Percentiles rank a stretch among this genome's conserved stretches.
Evolutionary conservation across 2,113 vertebrate species (phyloP).

Genomic region (Carollia perspicillata): DNA sequence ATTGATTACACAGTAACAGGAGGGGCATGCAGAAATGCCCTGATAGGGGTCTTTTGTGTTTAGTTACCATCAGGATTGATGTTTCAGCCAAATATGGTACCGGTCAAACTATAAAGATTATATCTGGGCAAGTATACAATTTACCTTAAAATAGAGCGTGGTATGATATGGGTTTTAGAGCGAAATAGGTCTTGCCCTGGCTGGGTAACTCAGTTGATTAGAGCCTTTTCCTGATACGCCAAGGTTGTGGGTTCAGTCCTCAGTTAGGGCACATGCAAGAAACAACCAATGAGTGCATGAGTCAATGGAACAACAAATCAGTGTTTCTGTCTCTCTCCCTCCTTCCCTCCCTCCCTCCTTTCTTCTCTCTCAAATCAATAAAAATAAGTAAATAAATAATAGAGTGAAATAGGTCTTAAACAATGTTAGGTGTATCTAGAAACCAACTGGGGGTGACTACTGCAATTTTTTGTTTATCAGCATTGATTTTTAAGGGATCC

Average conservation of each 20-base stretch:
- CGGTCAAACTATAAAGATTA: neutral
- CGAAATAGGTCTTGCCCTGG: neutral
- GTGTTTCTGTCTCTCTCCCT: too few relatives aligned
- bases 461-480: slow-evolving; percentile 17
- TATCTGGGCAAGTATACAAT: neutral
- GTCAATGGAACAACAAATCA: too few relatives aligned
- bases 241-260: too few relatives aligned
- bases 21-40: neutral
- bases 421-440: neutral
- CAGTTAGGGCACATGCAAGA: too few relatives aligned
- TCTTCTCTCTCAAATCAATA: too few relatives aligned
- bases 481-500: neutral
- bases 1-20: neutral
- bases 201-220: too few relatives aligned
- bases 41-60: neutral
- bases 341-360: too few relatives aligned
- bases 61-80: neutral
- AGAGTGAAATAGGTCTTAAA: neutral
- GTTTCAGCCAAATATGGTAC: neutral
- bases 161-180: neutral
- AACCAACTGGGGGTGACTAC: neutral
- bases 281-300: too few relatives aligned
- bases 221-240: too few relatives aligned
- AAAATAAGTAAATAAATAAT: neutral
- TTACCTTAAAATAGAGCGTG: neutral